phyloP scores from a whole-genome alignment of 2,113 vertebrate genomes.

The Sterna hirundo region DNA sequence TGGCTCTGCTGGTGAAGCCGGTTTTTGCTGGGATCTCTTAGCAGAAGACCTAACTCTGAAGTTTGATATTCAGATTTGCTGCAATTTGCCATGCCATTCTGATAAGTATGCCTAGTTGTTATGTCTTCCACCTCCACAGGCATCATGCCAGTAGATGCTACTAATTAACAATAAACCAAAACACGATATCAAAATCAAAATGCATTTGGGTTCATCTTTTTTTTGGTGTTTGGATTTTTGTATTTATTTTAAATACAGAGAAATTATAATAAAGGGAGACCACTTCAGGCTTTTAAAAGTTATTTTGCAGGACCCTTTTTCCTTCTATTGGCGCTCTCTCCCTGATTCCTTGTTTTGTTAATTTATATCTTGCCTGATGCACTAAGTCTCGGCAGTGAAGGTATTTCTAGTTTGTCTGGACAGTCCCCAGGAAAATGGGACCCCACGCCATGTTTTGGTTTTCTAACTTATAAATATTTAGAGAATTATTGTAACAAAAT shows the following conservation, averaged over 20 bases:
- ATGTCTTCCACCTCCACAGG: not conserved
- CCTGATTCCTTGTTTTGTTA: not conserved
- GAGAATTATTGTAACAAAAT: not conserved
- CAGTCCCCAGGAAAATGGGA: not conserved
- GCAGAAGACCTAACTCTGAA: not conserved
- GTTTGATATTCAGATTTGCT: not conserved
- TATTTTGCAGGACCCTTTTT: not conserved
- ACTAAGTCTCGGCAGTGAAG: not conserved
- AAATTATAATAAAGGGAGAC: not conserved
- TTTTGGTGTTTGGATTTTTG: not conserved
- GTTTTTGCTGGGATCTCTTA: not conserved
- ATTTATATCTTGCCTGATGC: not conserved
- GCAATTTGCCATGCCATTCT: not conserved
- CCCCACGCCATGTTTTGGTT: not conserved
- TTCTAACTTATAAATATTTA: not conserved
- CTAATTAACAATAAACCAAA: not conserved
- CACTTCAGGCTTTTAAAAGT: not conserved
- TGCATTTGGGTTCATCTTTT: not conserved
- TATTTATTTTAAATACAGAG: not conserved
- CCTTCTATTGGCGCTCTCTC: not conserved
- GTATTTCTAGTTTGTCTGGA: not conserved
- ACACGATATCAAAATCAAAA: not conserved
- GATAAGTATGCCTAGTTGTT: not conserved
- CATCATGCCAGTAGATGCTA: not conserved
- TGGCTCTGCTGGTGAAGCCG: not conserved